Evolutionary conservation across 2,797 vertebrate genomes (phyloP), one percentile per base, ranked within the genome.

Genomic region (Dryobates pubescens): DNA sequence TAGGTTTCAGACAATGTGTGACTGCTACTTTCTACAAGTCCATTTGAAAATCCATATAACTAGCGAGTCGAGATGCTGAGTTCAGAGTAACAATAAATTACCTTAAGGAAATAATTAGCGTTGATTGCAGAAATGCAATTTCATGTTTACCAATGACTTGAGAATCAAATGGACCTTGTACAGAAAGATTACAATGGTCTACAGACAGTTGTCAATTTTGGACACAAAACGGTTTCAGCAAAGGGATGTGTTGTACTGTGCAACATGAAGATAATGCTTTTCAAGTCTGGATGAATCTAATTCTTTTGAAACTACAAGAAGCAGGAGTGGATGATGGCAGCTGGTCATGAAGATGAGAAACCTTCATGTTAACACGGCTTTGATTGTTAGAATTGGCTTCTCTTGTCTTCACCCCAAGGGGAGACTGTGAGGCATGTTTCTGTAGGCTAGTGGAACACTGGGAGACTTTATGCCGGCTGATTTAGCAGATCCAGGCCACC

Each of bases 41-140:
- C 64, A 19, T 79, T 74, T 88, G 68, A 79, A 92, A 95, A 92
- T 13, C 77, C 53, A 17, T 65, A 32, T 67, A 82, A 64, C 41
- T 74, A 63, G 17, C 3, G 3, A 88, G 86, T 26, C 38, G 65
- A 68, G 75, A 62, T 49, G 65, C 22, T 57, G 74, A 84, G 30
- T 73, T 89, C 49, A 57, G 76, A 34, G 41, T 43, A 84, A n/a
- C 32, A 68, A 45, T 71, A 79, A 82, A 92, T 62, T 67, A 53
- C 18, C 47, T 67, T 51, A 71, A 62, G 20, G 14, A 73, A 90
- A 73, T 54, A 79, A 88, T 84, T 68, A 5, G 2, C 24, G 49
- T 59, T 0, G 0, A 8, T 82, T 2, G 0, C 71, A 68, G 41
- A 58, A 80, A 19, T 30, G n/a, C 24, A 76, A 83, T 88, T 89